Percentiles rank a stretch among this genome's conserved stretches.
Conservation (phyloP, 2,888 invertebrate genomes). For the Lamproptera curius region DNA sequence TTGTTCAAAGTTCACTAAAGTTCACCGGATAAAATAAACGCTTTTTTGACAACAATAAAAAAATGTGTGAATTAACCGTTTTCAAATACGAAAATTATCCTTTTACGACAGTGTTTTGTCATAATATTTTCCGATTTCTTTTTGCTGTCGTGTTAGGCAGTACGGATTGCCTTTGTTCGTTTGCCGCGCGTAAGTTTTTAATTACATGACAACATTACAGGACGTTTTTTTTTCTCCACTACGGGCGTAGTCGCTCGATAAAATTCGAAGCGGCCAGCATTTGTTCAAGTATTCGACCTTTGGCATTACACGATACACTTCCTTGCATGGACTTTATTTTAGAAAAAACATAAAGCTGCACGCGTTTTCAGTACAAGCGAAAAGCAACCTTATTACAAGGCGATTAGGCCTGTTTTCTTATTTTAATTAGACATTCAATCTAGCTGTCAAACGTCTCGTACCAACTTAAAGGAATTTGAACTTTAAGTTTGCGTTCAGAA, state of each 20-base stretch:
- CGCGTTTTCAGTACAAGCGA: background rate
- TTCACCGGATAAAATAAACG: too few species aligned
- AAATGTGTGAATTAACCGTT: too few species aligned
- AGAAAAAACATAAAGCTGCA: conserved; percentile 20
- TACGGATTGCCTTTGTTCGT: conserved; percentile 9
- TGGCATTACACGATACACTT: conserved; percentile 56
- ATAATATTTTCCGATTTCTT: too few species aligned
- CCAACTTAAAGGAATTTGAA: background rate
- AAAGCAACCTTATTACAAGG: conserved; percentile 5
- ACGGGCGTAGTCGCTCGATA: background rate
- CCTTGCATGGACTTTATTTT: conserved; percentile 15
- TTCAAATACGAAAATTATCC: too few species aligned
- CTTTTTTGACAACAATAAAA: too few species aligned
- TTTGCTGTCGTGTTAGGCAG: background rate
- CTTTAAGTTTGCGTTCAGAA: background rate
- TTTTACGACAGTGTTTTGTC: too few species aligned
- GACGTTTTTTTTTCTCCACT: background rate
- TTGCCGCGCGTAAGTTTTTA: conserved; percentile 6
- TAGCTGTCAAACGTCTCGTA: background rate
- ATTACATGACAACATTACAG: conserved; percentile 7
- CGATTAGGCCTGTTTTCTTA: conserved; percentile 4
- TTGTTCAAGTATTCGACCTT: conserved; percentile 45
- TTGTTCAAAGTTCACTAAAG: too few species aligned
- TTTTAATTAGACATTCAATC: background rate
- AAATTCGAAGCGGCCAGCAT: conserved; percentile 21